Conservation (phyloP, 2,113 vertebrate genomes). For the Mixornis gularis region DNA sequence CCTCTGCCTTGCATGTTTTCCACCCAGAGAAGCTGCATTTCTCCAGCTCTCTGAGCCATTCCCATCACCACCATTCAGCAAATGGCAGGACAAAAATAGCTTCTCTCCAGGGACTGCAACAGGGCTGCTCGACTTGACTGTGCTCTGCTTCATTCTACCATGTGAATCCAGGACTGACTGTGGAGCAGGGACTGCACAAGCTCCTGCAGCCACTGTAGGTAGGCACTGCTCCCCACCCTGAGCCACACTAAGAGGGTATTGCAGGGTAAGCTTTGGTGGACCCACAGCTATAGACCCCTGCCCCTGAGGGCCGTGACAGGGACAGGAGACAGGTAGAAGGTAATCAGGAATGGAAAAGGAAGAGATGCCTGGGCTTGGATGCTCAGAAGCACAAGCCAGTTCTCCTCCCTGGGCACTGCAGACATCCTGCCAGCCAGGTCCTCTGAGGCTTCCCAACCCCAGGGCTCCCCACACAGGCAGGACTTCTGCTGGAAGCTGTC, state of each 20-base stretch:
- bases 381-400: background rate
- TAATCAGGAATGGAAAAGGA: background rate
- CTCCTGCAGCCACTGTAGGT: background rate
- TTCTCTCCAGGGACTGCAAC: conserved; percentile 18
- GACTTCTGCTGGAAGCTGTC: background rate
- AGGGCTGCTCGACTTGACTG: background rate
- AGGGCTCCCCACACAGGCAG: background rate
- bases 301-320: background rate
- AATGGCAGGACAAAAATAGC: conserved; percentile 28
- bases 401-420: background rate
- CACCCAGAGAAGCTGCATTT: background rate
- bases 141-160: background rate
- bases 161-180: background rate
- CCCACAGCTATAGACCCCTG: background rate
- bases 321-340: background rate
- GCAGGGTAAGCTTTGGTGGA: background rate
- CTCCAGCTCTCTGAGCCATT: background rate
- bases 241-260: background rate
- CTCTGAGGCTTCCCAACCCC: background rate
- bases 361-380: background rate
- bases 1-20: background rate
- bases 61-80: background rate
- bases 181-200: background rate
- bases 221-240: background rate
- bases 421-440: background rate